Evolutionary conservation across 2,888 invertebrate genomes (phyloP).

Genomic region (Ditula angustiorana): DNA sequence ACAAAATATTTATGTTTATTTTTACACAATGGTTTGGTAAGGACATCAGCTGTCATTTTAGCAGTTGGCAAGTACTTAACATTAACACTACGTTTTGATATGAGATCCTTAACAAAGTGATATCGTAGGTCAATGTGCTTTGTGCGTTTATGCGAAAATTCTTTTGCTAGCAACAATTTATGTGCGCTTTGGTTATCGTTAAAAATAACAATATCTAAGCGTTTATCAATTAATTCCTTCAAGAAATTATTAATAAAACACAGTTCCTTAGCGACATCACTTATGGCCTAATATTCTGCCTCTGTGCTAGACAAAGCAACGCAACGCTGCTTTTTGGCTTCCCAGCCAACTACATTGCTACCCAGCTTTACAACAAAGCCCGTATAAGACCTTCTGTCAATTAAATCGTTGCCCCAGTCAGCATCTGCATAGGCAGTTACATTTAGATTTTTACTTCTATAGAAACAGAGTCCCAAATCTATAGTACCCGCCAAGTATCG

Average conservation of each 20-base stretch:
- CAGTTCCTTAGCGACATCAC: conserved; percentile 3
- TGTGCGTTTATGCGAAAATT: conserved; percentile 13
- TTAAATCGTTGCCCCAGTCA: conserved; percentile 12
- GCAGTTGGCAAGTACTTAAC: conserved; percentile 5
- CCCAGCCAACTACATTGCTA: background rate
- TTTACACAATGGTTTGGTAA: conserved; percentile 6
- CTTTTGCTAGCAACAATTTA: background rate
- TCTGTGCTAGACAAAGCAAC: too few relatives aligned
- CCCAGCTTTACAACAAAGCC: conserved; percentile 11
- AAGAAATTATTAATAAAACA: conserved; percentile 3
- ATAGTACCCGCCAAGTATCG: conserved; percentile 8
- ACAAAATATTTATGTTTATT: background rate
- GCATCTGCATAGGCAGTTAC: conserved; percentile 6
- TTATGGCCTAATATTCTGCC: too few relatives aligned
- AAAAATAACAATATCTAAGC: background rate
- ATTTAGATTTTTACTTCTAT: background rate
- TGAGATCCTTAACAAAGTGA: conserved; percentile 3
- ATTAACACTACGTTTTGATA: background rate
- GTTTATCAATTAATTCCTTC: background rate
- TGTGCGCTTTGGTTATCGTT: too few relatives aligned
- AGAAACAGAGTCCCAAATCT: conserved; percentile 7
- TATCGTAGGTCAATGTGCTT: conserved; percentile 2
- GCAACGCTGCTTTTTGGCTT: conserved; percentile 8
- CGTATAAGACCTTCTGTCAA: conserved; percentile 7
- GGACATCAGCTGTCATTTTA: conserved; percentile 1